Conservation (phyloP, 2,113 vertebrate genomes). For the Actenoides hombroni region DNA sequence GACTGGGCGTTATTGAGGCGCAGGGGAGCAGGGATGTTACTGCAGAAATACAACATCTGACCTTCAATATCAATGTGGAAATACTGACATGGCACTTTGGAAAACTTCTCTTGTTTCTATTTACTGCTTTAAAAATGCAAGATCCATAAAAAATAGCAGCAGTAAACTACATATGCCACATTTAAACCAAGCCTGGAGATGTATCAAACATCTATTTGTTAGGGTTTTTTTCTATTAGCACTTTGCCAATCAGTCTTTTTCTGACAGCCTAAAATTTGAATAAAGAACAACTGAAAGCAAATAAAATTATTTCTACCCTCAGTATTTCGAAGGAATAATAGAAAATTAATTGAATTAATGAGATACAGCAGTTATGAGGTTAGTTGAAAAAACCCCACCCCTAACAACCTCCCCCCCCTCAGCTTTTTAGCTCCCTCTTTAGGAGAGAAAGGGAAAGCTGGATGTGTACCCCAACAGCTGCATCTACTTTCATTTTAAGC, state of each 20-base stretch:
- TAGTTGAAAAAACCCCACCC: neutral
- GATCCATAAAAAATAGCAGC: neutral
- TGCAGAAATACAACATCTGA: neutral
- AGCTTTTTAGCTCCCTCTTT: slow-evolving; percentile 2
- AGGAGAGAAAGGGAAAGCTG: neutral
- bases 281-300: neutral
- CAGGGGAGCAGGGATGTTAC: neutral
- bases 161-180: neutral
- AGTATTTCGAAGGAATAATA: neutral
- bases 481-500: neutral
- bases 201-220: neutral
- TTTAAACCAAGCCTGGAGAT: neutral
- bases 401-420: neutral
- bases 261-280: neutral
- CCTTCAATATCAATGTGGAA: neutral
- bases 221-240: neutral
- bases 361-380: neutral
- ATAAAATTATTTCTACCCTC: neutral
- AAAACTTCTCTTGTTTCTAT: neutral
- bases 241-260: neutral
- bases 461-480: neutral
- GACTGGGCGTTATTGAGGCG: neutral
- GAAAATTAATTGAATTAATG: neutral
- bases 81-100: neutral
- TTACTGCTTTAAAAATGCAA: neutral